Percentiles rank a stretch among this genome's conserved stretches.
Conservation (phyloP, 2,888 invertebrate genomes). For the Apantesis nais region DNA sequence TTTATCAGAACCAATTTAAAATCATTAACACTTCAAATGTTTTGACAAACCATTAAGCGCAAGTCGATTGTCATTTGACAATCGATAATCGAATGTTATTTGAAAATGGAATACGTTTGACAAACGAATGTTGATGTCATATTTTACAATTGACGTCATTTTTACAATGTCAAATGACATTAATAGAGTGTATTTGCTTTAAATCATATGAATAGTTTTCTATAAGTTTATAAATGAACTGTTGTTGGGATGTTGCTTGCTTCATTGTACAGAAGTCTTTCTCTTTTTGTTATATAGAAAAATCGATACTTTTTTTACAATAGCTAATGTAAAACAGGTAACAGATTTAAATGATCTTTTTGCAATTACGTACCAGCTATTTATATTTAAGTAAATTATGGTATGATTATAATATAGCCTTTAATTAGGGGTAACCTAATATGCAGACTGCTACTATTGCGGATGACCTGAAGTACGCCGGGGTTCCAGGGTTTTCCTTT, state of each 20-base stretch:
- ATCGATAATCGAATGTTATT: constrained; percentile 51
- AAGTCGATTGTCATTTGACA: constrained; percentile 54
- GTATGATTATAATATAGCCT: too few species aligned
- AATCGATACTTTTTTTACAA: too few species aligned
- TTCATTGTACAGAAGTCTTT: not conserved
- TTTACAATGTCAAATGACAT: constrained; percentile 65
- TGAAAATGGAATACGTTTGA: constrained; percentile 67
- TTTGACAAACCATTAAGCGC: constrained; percentile 81
- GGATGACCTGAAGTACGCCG: too few species aligned
- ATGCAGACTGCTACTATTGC: too few species aligned
- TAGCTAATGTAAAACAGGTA: too few species aligned
- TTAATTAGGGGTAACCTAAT: too few species aligned
- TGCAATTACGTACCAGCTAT: too few species aligned
- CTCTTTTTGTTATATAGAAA: not conserved
- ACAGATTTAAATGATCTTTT: too few species aligned
- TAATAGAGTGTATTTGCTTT: constrained; percentile 56
- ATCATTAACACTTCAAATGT: constrained; percentile 79
- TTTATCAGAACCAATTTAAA: constrained; percentile 68
- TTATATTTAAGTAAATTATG: too few species aligned
- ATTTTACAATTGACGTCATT: constrained; percentile 77
- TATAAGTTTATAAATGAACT: constrained; percentile 1
- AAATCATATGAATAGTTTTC: constrained; percentile 31
- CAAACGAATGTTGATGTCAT: constrained; percentile 47
- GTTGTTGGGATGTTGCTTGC: not conserved
- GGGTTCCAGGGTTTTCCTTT: too few species aligned